These are phyloP conservation scores for Dipus sagitta DNA, from an alignment of 2,797 vertebrate genomes.

Conservation along the genomic window DNA sequence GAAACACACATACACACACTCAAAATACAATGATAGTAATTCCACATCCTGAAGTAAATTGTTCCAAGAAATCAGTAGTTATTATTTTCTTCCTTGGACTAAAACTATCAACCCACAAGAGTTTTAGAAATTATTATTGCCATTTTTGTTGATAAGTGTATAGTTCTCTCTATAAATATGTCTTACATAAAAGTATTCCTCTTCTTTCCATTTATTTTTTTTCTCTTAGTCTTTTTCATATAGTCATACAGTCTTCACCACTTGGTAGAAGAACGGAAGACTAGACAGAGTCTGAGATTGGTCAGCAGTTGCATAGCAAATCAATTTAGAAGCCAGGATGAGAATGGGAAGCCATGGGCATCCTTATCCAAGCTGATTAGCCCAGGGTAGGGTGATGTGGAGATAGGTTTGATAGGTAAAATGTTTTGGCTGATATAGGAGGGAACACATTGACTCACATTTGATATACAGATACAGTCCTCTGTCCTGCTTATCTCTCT, in stretches of 20 bases:
- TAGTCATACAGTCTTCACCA: background rate
- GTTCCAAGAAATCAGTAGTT: background rate
- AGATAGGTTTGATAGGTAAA: slow-evolving; percentile 35
- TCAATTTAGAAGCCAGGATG: background rate
- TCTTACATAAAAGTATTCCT: slow-evolving; percentile 34
- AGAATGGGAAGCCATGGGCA: background rate
- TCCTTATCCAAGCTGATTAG: background rate
- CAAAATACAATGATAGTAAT: background rate
- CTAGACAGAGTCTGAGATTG: background rate
- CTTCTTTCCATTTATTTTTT: background rate
- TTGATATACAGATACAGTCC: slow-evolving; percentile 65
- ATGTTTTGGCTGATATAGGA: background rate
- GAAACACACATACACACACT: background rate
- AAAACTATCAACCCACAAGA: background rate
- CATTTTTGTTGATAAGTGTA: background rate
- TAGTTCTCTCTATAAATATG: background rate
- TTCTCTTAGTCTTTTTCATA: background rate
- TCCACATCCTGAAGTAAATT: slow-evolving; percentile 24
- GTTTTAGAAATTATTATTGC: background rate
- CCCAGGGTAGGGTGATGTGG: background rate
- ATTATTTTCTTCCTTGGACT: background rate
- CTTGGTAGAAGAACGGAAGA: background rate
- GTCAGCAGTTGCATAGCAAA: background rate
- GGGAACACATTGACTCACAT: slow-evolving; percentile 60
- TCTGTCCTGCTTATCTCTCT: slow-evolving; percentile 55